Evolutionary conservation across 2,113 vertebrate genomes (phyloP).

Genomic region (Colistium nudipinnis): DNA sequence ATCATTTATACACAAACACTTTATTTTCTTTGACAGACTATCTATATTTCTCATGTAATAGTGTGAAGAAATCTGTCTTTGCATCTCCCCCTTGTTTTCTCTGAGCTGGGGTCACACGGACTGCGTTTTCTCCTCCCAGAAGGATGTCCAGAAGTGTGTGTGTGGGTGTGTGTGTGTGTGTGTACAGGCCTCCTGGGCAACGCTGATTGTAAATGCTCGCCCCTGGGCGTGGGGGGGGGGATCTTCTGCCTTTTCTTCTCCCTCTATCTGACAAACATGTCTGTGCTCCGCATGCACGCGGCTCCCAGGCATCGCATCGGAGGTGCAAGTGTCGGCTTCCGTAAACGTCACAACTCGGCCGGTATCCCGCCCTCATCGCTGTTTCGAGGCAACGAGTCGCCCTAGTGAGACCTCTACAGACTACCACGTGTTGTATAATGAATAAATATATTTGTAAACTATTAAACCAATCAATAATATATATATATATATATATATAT

Average conservation of each 20-base stretch:
- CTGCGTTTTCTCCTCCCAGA: slow-evolving; percentile 41
- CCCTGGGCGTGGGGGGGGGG: too few relatives aligned
- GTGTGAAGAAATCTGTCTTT: too few relatives aligned
- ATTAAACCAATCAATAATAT: too few relatives aligned
- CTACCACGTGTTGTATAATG: slow-evolving; percentile 61
- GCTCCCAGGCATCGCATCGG: slow-evolving; percentile 50
- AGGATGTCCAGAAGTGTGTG: slow-evolving; percentile 38
- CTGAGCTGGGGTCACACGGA: slow-evolving; percentile 64
- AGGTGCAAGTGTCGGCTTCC: slow-evolving; percentile 65
- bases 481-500: too few relatives aligned
- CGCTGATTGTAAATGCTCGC: slow-evolving; percentile 61
- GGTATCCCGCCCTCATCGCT: slow-evolving; percentile 45
- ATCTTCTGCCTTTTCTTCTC: slow-evolving; percentile 40
- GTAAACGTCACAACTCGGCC: slow-evolving; percentile 56
- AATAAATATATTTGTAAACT: too few relatives aligned
- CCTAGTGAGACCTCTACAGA: slow-evolving; percentile 38
- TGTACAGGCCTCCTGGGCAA: slow-evolving; percentile 45
- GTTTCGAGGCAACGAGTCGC: slow-evolving; percentile 46
- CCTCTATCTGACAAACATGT: slow-evolving; percentile 44
- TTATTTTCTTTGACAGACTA: too few relatives aligned
- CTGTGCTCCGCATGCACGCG: slow-evolving; percentile 54
- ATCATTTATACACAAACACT: too few relatives aligned
- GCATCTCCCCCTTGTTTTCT: slow-evolving; percentile 11
- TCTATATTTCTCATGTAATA: too few relatives aligned
- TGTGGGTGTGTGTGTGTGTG: slow-evolving; percentile 32